Percentiles rank a stretch among this genome's conserved stretches.
Evolutionary conservation across 2,113 vertebrate species (phyloP).

Genomic region (Aegotheles bennettii): DNA sequence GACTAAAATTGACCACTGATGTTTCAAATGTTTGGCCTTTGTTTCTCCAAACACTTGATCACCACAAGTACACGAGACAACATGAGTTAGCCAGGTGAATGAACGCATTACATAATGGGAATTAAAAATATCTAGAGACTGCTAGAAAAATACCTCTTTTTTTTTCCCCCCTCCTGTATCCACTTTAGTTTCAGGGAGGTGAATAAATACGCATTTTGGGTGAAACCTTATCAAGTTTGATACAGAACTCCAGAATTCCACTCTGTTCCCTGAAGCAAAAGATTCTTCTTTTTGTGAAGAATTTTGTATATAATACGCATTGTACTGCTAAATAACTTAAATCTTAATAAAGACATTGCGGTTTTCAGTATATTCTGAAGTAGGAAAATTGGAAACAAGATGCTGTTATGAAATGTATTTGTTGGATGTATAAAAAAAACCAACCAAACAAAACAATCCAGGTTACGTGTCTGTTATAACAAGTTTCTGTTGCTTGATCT

Average conservation of each 20-base stretch:
- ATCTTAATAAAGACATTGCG: background rate
- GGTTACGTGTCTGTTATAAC: background rate
- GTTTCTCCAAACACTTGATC: background rate
- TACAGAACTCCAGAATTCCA: background rate
- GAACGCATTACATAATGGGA: background rate
- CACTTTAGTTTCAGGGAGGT: background rate
- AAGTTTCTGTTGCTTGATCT: background rate
- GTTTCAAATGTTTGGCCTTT: background rate
- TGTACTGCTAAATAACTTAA: background rate
- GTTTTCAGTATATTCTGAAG: background rate
- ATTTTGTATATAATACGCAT: background rate
- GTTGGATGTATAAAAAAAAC: background rate
- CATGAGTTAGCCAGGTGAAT: background rate
- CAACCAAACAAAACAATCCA: background rate
- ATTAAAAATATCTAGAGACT: background rate
- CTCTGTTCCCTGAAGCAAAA: background rate
- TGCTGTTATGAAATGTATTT: background rate
- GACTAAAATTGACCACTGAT: background rate
- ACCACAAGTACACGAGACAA: background rate
- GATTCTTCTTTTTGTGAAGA: background rate
- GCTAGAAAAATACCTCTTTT: background rate
- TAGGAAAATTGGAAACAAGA: background rate
- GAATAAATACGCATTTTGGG: background rate
- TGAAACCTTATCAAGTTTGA: background rate
- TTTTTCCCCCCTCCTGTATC: too few species aligned